Evolutionary conservation across 2,888 invertebrate species (phyloP).

Genomic region (Caenorhabditis becei): DNA sequence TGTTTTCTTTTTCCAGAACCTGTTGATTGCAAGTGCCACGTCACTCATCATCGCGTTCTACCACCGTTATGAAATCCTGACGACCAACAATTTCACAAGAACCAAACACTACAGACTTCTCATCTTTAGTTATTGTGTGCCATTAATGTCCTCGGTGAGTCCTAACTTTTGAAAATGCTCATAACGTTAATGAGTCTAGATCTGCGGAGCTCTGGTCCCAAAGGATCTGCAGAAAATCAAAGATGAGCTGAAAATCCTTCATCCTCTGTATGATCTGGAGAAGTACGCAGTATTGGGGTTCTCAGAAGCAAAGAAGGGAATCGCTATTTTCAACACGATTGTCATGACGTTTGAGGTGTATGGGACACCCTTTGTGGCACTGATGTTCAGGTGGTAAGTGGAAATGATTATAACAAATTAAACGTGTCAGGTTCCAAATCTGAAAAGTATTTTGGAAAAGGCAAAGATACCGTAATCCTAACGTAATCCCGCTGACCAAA

Average conservation of each 20-base stretch:
- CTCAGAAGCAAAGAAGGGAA: neutral
- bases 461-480: too few species aligned
- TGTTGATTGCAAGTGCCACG: conserved; percentile 8
- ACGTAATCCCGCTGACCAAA: too few species aligned
- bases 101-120: neutral
- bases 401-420: too few species aligned
- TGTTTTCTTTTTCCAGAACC: neutral
- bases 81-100: neutral
- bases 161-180: neutral
- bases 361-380: conserved; percentile 6
- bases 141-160: neutral
- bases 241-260: neutral
- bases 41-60: conserved; percentile 17
- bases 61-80: conserved; percentile 12
- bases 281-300: conserved; percentile 11
- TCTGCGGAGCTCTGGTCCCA: neutral
- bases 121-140: neutral
- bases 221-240: neutral
- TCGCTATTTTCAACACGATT: neutral
- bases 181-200: neutral
- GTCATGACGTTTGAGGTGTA: conserved; percentile 3
- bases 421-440: too few species aligned
- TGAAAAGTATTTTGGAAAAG: too few species aligned
- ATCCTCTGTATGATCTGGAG: conserved; percentile 5
- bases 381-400: neutral